A percentile compares a stretch with the other conserved stretches of the same genome.
Evolutionary conservation across 2,888 invertebrate genomes (phyloP).

Genomic region (Nemotelus pantherinus): DNA sequence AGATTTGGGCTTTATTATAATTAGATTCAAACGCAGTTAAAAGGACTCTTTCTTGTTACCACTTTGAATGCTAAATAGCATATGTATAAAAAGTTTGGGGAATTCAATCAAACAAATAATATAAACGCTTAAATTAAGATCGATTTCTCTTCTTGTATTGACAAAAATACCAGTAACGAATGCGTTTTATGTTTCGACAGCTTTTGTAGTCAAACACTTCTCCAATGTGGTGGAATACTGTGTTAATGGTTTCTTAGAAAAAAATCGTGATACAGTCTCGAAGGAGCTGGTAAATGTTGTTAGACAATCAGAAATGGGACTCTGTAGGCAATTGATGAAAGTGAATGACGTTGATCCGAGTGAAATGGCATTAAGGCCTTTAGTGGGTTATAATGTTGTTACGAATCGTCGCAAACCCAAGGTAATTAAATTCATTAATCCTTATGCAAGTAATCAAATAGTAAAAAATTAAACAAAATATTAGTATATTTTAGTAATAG

Average conservation of each 20-base stretch:
- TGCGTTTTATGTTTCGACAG: constrained; percentile 60
- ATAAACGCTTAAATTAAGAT: no score
- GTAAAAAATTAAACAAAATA: no score
- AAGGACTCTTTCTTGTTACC: no score
- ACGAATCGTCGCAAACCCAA: no score
- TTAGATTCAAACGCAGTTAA: neutral
- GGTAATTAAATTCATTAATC: constrained; percentile 54
- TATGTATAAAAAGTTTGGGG: neutral
- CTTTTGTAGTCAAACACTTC: constrained; percentile 94
- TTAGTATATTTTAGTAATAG: no score
- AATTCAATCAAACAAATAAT: no score
- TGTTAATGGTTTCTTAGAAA: constrained; percentile 92
- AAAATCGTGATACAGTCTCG: constrained; percentile 95
- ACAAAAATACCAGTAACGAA: neutral
- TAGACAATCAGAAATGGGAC: constrained; percentile 64
- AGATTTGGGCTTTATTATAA: neutral
- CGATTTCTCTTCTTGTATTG: no score
- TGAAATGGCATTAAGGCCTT: constrained; percentile 58
- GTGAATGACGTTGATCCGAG: constrained; percentile 61
- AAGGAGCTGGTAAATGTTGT: constrained; percentile 90
- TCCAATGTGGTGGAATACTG: constrained; percentile 96
- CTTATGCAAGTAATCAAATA: no score
- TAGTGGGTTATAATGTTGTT: no score
- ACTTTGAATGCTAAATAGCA: no score
- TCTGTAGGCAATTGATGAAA: constrained; percentile 62